Conservation (phyloP, 2,888 invertebrate species). For the Halocaridina rubra region DNA sequence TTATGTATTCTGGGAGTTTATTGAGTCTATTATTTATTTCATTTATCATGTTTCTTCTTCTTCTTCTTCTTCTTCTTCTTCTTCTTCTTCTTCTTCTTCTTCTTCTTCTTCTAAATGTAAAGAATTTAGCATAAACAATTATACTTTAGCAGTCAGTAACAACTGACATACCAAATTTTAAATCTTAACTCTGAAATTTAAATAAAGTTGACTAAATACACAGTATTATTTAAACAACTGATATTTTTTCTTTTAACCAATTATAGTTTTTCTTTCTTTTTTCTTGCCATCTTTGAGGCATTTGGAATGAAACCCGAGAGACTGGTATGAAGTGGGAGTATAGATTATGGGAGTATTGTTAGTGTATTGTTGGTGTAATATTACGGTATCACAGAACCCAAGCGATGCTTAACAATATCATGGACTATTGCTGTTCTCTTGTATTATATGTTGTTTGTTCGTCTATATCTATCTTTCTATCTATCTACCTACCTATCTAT, state of each 20-base stretch:
- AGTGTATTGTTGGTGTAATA: background rate
- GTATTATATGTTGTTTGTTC: background rate
- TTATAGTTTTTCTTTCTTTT: constrained; percentile 17
- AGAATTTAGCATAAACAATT: too few species aligned
- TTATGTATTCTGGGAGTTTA: too few species aligned
- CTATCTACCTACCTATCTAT: too few species aligned
- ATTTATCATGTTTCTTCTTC: background rate
- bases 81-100: background rate
- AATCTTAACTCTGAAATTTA: background rate
- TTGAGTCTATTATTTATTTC: background rate
- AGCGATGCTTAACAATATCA: background rate
- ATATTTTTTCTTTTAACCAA: constrained; percentile 5
- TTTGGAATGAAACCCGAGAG: background rate
- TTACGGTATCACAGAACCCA: background rate
- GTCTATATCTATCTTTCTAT: too few species aligned
- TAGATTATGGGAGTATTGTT: background rate
- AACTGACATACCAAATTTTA: background rate
- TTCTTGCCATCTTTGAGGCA: background rate
- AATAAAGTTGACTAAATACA: background rate
- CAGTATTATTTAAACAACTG: background rate
- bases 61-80: background rate
- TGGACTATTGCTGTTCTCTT: too few species aligned
- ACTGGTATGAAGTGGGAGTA: background rate
- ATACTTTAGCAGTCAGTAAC: too few species aligned
- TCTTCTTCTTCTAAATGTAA: background rate